Conservation (phyloP, 2,113 vertebrate genomes). For the Corythaixoides concolor region DNA sequence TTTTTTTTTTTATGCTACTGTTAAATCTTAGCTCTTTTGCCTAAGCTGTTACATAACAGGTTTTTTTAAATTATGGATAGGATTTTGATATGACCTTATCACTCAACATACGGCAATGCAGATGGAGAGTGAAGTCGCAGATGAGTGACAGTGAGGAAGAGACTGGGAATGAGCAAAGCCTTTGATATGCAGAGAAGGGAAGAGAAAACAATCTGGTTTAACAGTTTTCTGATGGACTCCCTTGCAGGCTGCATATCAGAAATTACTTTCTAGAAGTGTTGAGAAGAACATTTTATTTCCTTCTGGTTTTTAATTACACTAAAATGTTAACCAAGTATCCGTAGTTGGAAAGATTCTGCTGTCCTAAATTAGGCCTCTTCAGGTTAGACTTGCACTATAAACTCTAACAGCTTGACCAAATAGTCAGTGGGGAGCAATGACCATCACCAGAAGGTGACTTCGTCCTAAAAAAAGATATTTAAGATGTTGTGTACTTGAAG, state of each 20-base stretch:
- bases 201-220: conserved; percentile 7
- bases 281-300: not conserved
- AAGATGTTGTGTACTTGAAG: not conserved
- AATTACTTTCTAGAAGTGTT: not conserved
- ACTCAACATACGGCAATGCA: conserved; percentile 21
- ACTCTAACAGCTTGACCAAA: not conserved
- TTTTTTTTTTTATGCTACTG: not conserved
- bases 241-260: not conserved
- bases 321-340: not conserved
- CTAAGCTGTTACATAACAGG: not conserved
- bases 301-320: not conserved
- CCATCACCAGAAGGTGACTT: not conserved
- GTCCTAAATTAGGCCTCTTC: not conserved
- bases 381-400: not conserved
- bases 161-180: conserved; percentile 45
- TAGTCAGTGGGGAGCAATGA: not conserved
- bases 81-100: conserved; percentile 15
- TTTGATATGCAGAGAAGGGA: not conserved
- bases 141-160: not conserved
- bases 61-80: not conserved
- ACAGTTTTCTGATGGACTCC: not conserved
- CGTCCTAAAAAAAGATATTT: not conserved
- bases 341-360: not conserved
- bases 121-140: conserved; percentile 24
- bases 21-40: not conserved